Evolutionary conservation across 2,888 invertebrate species (phyloP).

Genomic region (Sinopyrophorus schimmeli): DNA sequence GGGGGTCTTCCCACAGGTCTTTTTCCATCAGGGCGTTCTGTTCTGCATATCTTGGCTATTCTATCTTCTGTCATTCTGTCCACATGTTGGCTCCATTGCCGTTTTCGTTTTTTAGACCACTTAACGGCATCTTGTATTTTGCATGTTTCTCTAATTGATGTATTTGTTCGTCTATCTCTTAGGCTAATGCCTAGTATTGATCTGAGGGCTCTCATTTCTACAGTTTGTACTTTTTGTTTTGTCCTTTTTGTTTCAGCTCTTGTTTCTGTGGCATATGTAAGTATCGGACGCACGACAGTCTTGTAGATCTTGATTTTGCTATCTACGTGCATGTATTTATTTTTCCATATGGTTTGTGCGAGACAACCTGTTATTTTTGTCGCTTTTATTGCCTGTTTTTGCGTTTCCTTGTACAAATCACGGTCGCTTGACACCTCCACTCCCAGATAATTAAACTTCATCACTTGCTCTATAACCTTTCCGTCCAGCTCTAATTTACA

Average conservation of each 20-base stretch:
- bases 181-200: not conserved
- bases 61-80: constrained; percentile 1
- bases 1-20: not conserved
- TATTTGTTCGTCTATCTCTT: not conserved
- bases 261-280: constrained; percentile 1
- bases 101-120: constrained; percentile 1
- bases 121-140: constrained; percentile 1
- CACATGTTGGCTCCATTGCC: constrained; percentile 1
- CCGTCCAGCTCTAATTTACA: too few species aligned
- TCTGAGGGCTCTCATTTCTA: not conserved
- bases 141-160: not conserved
- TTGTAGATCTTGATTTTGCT: not conserved
- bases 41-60: constrained; percentile 4
- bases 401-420: too few species aligned
- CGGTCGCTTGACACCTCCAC: too few species aligned
- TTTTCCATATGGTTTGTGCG: not conserved
- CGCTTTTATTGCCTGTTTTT: too few species aligned
- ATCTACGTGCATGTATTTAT: not conserved
- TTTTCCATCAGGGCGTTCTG: constrained; percentile 1
- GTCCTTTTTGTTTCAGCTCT: constrained; percentile 2
- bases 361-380: too few species aligned
- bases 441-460: too few species aligned
- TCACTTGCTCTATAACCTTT: too few species aligned
- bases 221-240: too few species aligned
- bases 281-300: not conserved